Percentiles rank a stretch among this genome's conserved stretches.
Conservation (phyloP, 2,888 invertebrate genomes). For the Liodrosophila aerea region DNA sequence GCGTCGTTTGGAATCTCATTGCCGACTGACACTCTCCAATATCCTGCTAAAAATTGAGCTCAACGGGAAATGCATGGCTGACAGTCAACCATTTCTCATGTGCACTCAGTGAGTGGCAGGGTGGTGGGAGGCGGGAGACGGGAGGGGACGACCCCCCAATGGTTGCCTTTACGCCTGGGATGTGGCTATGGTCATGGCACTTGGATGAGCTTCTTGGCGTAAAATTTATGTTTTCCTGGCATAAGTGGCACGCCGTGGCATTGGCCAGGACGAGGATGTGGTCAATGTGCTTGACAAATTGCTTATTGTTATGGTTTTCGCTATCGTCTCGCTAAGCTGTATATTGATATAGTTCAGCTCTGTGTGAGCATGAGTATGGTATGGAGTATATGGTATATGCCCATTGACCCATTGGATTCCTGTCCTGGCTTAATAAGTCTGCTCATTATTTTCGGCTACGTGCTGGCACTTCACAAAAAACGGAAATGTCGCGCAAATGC, state of each 20-base stretch:
- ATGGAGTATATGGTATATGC: no score
- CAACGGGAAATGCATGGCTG: constrained; percentile 27
- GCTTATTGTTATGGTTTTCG: constrained; percentile 74
- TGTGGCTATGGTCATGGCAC: constrained; percentile 13
- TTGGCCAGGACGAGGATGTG: constrained; percentile 53
- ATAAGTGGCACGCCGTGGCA: constrained; percentile 63
- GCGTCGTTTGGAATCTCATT: constrained; percentile 11
- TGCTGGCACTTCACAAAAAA: constrained; percentile 70
- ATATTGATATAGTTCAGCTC: constrained; percentile 23
- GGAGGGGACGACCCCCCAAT: constrained; percentile 15
- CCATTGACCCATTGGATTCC: neutral
- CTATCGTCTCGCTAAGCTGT: constrained; percentile 34
- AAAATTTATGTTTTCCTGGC: constrained; percentile 75
- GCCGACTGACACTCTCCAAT: constrained; percentile 17
- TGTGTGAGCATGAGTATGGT: no score
- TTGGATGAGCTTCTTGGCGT: constrained; percentile 62
- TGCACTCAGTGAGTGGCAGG: constrained; percentile 25
- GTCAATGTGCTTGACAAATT: constrained; percentile 80
- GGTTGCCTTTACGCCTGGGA: constrained; percentile 39
- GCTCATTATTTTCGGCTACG: constrained; percentile 74
- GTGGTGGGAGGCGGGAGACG: constrained; percentile 26
- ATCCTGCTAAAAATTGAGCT: constrained; percentile 20
- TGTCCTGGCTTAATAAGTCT: constrained; percentile 67
- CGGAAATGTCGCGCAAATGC: constrained; percentile 74
- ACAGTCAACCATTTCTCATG: constrained; percentile 68